Base-by-base conservation (phyloP, 2,797 vertebrate genomes). In the Artibeus lituratus region DNA sequence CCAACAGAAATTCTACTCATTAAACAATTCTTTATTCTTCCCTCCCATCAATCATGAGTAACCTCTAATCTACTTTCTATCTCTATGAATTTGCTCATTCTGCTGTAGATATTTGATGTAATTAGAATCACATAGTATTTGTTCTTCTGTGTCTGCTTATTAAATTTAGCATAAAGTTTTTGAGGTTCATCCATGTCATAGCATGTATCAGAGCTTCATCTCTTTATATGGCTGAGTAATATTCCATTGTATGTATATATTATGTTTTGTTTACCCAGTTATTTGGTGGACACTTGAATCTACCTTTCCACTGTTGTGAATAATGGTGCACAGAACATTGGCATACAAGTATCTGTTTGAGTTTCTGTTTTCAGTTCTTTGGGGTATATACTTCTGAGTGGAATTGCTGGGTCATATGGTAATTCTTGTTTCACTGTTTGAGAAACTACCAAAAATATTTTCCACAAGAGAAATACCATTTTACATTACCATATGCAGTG, bases 151-250 rank as follows among this genome's bases (percentile, higher is more conserved):
- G 26, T 88, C 72, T 90, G 19, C 69, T 83, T 94, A 73, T 47
- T 95, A 95, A 42, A 90, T 39, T 93, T 93, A 87, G 76, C 26
- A 35, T 78, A 72, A 67, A 80, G 37, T 57, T 93, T 90, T 94
- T 37, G 59, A 69, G 51, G 4, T 83, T 87, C 47, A 84, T 87
- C 35, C 57, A 57, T 81, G 47, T 96, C 51, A 74, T 51, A 78
- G 47, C 26, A 24, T 80, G 18, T 87, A 15, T 69, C 44, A 91
- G 65, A 96, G 88, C 42, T 82, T 39, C n/a, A 83, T 77, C 22
- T 14, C 32, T 95, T 83, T 84, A 39, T 91, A 2, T 84, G 51
- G 29, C 29, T 80, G 32, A 87, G 35, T 78, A 76, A 72, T 82
- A 86, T 10, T 83, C 35, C 26, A 4, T 78, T 87, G 29, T 82